Evolutionary conservation across 2,113 vertebrate genomes (phyloP), one percentile per base, ranked within the genome.

Genomic region (Mionectes macconnelli): DNA sequence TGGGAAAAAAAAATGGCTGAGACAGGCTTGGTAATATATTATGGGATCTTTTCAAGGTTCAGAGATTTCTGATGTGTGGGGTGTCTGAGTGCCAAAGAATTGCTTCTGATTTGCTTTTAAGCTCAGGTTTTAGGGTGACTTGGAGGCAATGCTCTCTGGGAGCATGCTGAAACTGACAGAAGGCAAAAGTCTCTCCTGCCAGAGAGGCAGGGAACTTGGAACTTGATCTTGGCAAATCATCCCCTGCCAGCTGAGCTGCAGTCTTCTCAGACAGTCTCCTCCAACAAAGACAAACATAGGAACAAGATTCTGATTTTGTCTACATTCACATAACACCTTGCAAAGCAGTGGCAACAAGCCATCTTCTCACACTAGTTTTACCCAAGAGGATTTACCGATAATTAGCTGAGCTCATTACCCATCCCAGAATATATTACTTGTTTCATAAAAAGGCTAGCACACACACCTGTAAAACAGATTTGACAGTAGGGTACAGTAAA

Each of bases 221-320:
- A 89, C 74, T 57, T 96, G 83, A 89, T 84, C 84, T 70, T 96
- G 94, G 94, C 94, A 96, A 91, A 86, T 80, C 90, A 89, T 79
- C 31, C 49, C 42, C 70, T 92, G 90, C 80, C 85, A 96, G 89
- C 83, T 13, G 3, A 95, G 80, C 73, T 90, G 80, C 77, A 95
- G 88, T 69, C 72, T 93, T 94, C 76, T 87, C 89, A 93, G 91
- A 85, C 84, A 79, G 70, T 90, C 49, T 95, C 64, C 90, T 68
- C 47, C 85, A 95, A 5, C 49, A 90, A 31, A 90, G 93, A 86
- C 74, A 91, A 95, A 93, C 88, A 90, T 76, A 96, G 94, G 88
- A 95, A 95, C 80, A 90, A 69, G 74, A 78, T 57, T 90, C 76
- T 76, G 73, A 84, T 89, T 86, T 84, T 84, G 89, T 92, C 94